Base-by-base conservation (phyloP, 2,113 vertebrate genomes). In the Cacatua alba region DNA sequence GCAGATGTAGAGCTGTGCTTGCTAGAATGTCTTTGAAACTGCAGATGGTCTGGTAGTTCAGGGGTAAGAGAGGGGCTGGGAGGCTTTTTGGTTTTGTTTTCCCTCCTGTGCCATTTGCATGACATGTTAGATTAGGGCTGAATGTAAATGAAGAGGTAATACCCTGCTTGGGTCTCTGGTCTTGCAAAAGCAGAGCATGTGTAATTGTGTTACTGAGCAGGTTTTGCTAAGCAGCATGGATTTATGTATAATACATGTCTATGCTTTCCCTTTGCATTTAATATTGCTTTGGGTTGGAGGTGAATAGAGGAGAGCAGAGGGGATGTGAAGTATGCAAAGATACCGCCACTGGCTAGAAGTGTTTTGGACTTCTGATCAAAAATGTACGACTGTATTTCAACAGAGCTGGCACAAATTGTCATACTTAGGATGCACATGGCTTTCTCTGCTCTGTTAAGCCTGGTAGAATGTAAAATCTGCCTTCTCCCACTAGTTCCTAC, bases 51-150 rank as follows among this genome's bases (percentile, higher is more conserved):
- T 87, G 60, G 94, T 95, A 91, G 92, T 94, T 92, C 91, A 92
- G 67, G 86, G 85, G 49, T 94, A 96, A 86, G 88, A 86, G 60
- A 78, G 57, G 74, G 94, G 77, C 62, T 89, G 77, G 76, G 67
- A 94, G 41, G 21, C 35, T 82, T 88, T 62, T 63, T 57, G 33
- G 93, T 95, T 94, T 97, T 80, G 0, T 94, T 97, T 95, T 96
- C 92, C 81, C 90, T 97, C 81, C 78, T 82, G 81, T 93, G 92
- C 53, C 70, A 44, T 94, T 97, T 95, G 92, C 88, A 90, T 95
- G 93, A 96, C 90, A 96, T 95, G 91, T 97, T 96, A 95, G 77
- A 96, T 97, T 96, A 95, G 55, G 81, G 43, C 59, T 84, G 94
- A 77, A 90, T 86, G 70, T 92, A 91, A 97, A 92, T 91, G 89